A percentile compares a stretch with the other conserved stretches of the same genome.
These are phyloP conservation scores for Aphaenogaster floridana DNA, from an alignment of 1,140 invertebrate species.

Conservation along the genomic window DNA sequence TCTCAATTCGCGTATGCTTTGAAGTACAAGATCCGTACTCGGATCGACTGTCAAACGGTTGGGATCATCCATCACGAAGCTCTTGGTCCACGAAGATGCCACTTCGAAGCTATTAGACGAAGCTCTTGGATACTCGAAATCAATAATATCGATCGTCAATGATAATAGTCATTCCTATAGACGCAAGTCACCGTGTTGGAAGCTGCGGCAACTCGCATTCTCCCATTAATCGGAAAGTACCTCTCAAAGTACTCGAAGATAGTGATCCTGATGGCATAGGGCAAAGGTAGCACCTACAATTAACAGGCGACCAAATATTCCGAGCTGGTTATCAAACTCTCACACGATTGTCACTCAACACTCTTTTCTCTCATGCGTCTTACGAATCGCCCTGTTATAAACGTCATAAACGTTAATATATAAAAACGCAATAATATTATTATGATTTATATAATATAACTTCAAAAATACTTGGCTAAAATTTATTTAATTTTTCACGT, in stretches of 20 bases:
- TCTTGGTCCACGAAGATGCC: constrained; percentile 43
- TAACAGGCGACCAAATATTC: not conserved
- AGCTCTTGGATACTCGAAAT: constrained; percentile 31
- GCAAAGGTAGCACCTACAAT: not conserved
- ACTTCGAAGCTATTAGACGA: constrained; percentile 34
- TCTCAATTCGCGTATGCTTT: not conserved
- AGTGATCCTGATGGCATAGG: not conserved
- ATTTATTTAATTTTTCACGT: not conserved
- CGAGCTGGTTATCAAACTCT: not conserved
- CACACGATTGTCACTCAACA: not conserved
- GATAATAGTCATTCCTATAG: constrained; percentile 13
- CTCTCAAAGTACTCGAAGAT: not conserved
- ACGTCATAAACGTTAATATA: not conserved
- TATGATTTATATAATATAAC: not conserved
- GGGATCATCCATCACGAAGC: constrained; percentile 34
- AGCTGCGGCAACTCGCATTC: constrained; percentile 28
- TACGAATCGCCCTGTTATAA: not conserved
- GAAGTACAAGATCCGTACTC: constrained; percentile 4
- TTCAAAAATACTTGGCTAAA: not conserved
- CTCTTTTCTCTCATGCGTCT: not conserved
- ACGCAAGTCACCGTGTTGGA: constrained; percentile 13
- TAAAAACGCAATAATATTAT: not conserved
- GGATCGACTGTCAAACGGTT: constrained; percentile 27
- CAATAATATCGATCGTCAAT: constrained; percentile 48
- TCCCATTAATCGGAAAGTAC: constrained; percentile 41